Evolutionary conservation across 2,113 vertebrate genomes (phyloP), one percentile per base, ranked within the genome.

Genomic region (Ceyx margarethae): DNA sequence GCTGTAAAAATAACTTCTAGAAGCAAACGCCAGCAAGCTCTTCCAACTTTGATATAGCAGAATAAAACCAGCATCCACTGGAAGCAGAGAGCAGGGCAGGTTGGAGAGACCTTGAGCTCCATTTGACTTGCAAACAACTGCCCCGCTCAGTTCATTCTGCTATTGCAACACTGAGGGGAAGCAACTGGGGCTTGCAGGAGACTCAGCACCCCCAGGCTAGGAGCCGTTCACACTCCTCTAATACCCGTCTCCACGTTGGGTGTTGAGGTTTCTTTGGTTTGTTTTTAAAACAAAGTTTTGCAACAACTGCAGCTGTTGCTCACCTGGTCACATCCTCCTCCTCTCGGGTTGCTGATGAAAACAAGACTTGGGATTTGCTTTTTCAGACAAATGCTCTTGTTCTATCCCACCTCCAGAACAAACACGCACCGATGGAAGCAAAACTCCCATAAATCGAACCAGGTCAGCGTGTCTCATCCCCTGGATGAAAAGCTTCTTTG

Each of bases 401-500:
- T 86, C 28, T 1, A 21, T 62, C 72, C 66, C 82, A 89, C 54
- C 51, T 48, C 86, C 51, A 74, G 76, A 26, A 91, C 23, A 90
- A 80, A 90, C 71, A 57, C 2, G 2, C 79, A 51, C 45, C 2
- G 15, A 87, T 64, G 65, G 94, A 86, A 90, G 89, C 91, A 85
- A 58, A 86, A 71, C 84, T 92, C 64, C 51, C 68, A 64, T 46
- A 90, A 88, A 91, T 50, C 4, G 71, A 91, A 91, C 25, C 81
- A 95, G 95, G 91, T 90, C 94, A 94, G 85, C 87, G 6, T 62
- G 94, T 85, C 87, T 96, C 94, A 67, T 33, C 58, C 0, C 64
- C 89, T 15, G 87, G 75, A 95, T 87, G 84, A 96, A 95, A 93
- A 94, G 96, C 67, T 51, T 2, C 96, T 94, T 96, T 94, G 94